phyloP scores from a whole-genome alignment of 2,888 invertebrate genomes.

The Drosophila vallismaia region DNA sequence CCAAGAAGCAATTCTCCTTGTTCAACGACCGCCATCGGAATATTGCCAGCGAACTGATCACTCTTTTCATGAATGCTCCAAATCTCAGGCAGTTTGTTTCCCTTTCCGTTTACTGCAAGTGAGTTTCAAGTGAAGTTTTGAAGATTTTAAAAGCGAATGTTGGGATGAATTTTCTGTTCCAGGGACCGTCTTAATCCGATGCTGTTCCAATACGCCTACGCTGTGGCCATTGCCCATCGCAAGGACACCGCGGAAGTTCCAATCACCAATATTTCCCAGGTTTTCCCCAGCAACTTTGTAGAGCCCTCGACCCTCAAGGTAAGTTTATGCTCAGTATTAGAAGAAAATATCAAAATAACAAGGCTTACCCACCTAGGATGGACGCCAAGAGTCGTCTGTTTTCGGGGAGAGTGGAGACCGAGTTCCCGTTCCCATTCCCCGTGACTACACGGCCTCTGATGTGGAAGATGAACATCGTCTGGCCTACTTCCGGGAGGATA shows the following conservation, averaged over 20 bases:
- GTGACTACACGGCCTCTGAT: slow-evolving; percentile 90
- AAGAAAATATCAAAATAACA: not conserved
- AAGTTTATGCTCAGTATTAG: not conserved
- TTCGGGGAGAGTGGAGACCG: slow-evolving; percentile 85
- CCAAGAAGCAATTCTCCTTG: slow-evolving; percentile 86
- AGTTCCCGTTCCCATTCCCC: slow-evolving; percentile 87
- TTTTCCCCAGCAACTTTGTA: slow-evolving; percentile 93
- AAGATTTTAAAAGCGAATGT: not conserved
- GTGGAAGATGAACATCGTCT: slow-evolving; percentile 91
- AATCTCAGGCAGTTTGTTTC: slow-evolving; percentile 88
- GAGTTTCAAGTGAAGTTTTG: slow-evolving; percentile 3
- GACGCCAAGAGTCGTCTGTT: slow-evolving; percentile 88
- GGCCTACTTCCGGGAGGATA: slow-evolving; percentile 93
- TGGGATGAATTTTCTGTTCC: not conserved
- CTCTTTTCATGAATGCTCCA: slow-evolving; percentile 87
- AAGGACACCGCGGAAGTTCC: slow-evolving; percentile 84
- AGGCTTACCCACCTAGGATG: slow-evolving; percentile 79
- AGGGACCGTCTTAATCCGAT: slow-evolving; percentile 91
- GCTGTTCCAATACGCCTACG: slow-evolving; percentile 91
- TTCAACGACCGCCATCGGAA: slow-evolving; percentile 89
- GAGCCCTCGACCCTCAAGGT: slow-evolving; percentile 88
- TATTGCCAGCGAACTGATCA: slow-evolving; percentile 89
- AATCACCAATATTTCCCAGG: slow-evolving; percentile 91
- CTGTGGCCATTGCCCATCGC: slow-evolving; percentile 90
- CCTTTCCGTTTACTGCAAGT: slow-evolving; percentile 86